Conservation (phyloP, 2,888 invertebrate species). For the Periphyllus acericola region DNA sequence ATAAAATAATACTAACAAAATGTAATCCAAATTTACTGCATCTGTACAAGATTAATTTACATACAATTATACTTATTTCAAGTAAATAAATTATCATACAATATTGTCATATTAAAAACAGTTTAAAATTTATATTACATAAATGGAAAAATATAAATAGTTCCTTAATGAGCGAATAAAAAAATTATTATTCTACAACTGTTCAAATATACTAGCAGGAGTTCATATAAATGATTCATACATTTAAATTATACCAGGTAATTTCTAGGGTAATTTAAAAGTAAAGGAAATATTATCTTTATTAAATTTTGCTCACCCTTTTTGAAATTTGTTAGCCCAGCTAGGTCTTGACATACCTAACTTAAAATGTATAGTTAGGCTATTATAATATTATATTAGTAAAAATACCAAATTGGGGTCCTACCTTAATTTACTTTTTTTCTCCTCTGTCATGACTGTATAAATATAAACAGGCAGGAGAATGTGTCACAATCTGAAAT, state of each 20-base stretch:
- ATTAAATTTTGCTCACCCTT: slow-evolving; percentile 55
- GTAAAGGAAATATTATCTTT: slow-evolving; percentile 6
- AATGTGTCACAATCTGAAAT: slow-evolving; percentile 62
- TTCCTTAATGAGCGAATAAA: too few relatives aligned
- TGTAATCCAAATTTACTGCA: background rate
- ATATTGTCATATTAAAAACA: too few relatives aligned
- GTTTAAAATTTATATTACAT: too few relatives aligned
- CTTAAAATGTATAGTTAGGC: slow-evolving; percentile 54
- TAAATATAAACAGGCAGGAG: slow-evolving; percentile 60
- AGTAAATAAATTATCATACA: too few relatives aligned
- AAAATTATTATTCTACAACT: slow-evolving; percentile 7
- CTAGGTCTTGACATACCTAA: slow-evolving; percentile 47
- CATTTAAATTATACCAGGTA: background rate
- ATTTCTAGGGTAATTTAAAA: background rate
- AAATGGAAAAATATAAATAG: background rate
- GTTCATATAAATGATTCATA: background rate
- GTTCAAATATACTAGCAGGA: background rate
- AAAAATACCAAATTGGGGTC: slow-evolving; percentile 58
- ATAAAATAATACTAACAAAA: background rate
- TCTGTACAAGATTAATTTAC: background rate
- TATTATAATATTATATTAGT: slow-evolving; percentile 59
- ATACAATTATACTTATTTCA: too few relatives aligned
- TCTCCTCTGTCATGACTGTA: slow-evolving; percentile 62
- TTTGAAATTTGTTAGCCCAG: slow-evolving; percentile 59
- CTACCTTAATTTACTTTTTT: slow-evolving; percentile 62